Evolutionary conservation across 2,113 vertebrate species (phyloP), one percentile per base, ranked within the genome.

Genomic region (Ammodytes marinus): DNA sequence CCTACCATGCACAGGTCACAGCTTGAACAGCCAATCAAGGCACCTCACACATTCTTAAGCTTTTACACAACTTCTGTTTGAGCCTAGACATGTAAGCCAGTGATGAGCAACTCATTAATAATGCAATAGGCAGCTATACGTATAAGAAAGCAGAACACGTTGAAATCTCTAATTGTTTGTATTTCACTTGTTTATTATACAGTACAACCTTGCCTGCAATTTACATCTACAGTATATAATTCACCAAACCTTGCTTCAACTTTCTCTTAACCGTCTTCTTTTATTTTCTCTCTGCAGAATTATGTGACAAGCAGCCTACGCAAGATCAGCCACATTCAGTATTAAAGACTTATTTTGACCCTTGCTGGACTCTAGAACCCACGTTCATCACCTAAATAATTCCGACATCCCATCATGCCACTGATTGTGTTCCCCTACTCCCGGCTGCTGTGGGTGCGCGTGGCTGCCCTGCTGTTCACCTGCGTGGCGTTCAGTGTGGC

Each of bases 401-500:
- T 47, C 8, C 1, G 17, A 61, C 39, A 4, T 87, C 79, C 85
- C 19, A 91, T 76, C 54, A 94, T 96, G 95, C 94, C 95, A 0
- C 27, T 95, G 39, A 42, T 94, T 4, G 61, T 85, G 57, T 58
- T 93, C 0, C 89, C 91, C 70, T 92, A 90, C 0, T 95, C 96
- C 47, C 95, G 90, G 43, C 84, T 97, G 82, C 6, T 95, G 1
- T 68, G 96, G 84, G 90, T 95, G 14, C 96, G 96, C 1, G 49
- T 96, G 2, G 90, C 95, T 3, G 96, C 96, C 65, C 86, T 95
- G 54, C 0, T 96, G 54, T 96, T 94, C 78, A 95, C 95, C 83
- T 97, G 96, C 1, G 90, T 96, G 0, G 91, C 96, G 2, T 97
- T 97, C 35, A 97, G 96, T 0, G 88, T 92, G 0, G 74, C 54